phyloP scores from a whole-genome alignment of 1,140 invertebrate genomes.

The Eumeta japonica region DNA sequence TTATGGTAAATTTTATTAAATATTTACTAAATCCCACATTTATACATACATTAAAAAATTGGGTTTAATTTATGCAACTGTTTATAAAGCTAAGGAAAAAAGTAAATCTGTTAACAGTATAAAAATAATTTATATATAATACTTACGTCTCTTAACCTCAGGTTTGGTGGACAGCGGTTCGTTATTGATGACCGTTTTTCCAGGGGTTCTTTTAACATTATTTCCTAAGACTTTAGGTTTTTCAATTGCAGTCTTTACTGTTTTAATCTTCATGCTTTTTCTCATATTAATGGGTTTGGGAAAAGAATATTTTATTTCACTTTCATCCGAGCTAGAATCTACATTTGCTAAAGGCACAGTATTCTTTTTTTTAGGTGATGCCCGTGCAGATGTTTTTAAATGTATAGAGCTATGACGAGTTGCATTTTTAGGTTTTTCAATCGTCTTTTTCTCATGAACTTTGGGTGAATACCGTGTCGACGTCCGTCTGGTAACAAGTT shows the following conservation, averaged over 20 bases:
- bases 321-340: slow-evolving; percentile 48
- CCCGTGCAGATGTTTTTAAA: background rate
- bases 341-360: slow-evolving; percentile 26
- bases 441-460: too few relatives aligned
- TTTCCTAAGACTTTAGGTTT: slow-evolving; percentile 15
- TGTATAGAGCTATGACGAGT: background rate
- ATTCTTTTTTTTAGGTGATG: background rate
- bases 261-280: slow-evolving; percentile 10
- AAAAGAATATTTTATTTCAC: slow-evolving; percentile 48
- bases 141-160: too few relatives aligned
- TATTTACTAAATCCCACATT: too few relatives aligned
- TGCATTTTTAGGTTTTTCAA: background rate
- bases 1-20: too few relatives aligned
- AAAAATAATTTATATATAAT: too few relatives aligned
- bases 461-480: slow-evolving; percentile 42
- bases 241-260: slow-evolving; percentile 17
- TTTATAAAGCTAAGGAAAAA: too few relatives aligned
- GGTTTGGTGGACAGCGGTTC: too few relatives aligned
- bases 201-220: too few relatives aligned
- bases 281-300: slow-evolving; percentile 23
- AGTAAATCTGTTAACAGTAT: too few relatives aligned
- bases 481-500: slow-evolving; percentile 37
- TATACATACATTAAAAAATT: too few relatives aligned
- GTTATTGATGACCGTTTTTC: too few relatives aligned
- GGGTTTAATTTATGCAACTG: too few relatives aligned